Base-by-base conservation (phyloP, 2,113 vertebrate species). In the Saguinus imperator region DNA sequence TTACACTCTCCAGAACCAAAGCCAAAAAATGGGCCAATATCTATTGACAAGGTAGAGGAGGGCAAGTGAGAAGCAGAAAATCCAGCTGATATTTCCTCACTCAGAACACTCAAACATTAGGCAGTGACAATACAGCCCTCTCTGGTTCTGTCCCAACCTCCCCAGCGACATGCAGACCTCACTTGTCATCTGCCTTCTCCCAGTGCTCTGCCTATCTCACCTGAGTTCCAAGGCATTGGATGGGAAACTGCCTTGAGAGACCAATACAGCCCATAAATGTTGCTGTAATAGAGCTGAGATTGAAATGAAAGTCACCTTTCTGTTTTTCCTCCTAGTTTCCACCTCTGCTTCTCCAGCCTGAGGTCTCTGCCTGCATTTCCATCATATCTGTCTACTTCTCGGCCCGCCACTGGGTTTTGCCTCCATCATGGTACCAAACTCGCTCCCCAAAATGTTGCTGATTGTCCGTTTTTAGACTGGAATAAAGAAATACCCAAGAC, bases 1-100 rank as follows among this genome's bases (percentile, higher is more conserved):
- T 1, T 8, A 1, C 8, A 6, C 3, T 8, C 48, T 21, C 37
- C 12, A 48, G 12, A 79, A 35, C 73, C 57, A 82, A 8, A 52
- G 23, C 50, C 50, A 3, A 35, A 55, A 1, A 11, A 23, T 1
- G 25, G 21, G 7, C 2, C 50, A 11, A 23, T 1, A 4, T 7
- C 27, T 35, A 29, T 40, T 8, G 16, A 1, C 7, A 10, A 35
- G 18, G 29, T 10, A 1, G 68, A 40, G 21, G 8, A 7, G 12
- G 1, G 3, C 11, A 45, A 5, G 4, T 3, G 6, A 0, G 1
- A 0, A 1, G 0, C 23, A 27, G 66, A 20, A 37, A 8, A 21
- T 3, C 4, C 68, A 16, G 29, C 29, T 5, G 66, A 21, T 12
- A 12, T 11, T 25, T 35, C 4, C 29, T 35, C 9, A 0, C 29